Base-by-base conservation (phyloP, 2,113 vertebrate species). In the Vanacampus margaritifer region DNA sequence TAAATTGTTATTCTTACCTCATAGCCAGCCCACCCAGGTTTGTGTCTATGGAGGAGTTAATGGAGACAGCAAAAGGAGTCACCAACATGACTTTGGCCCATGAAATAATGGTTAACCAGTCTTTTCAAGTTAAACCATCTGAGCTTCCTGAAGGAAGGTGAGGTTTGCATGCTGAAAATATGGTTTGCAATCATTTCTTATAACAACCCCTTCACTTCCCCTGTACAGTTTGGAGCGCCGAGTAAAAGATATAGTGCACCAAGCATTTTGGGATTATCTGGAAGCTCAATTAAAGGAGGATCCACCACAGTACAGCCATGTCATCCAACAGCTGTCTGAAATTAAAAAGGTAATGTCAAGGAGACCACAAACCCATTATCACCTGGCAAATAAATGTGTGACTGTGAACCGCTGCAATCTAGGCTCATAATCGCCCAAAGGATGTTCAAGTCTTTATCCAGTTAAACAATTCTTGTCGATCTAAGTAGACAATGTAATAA, bases 31-130 rank as follows among this genome's bases (percentile, higher is more conserved):
- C 95, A 60, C 85, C 94, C 78, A 88, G 71, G 60, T 91, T 94
- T 59, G 94, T 97, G 78, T 95, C 94, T 0, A 76, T 94, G 66
- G 94, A 98, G 62, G 95, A 98, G 79, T 87, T 98, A 56, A 92
- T 97, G 91, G 94, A 96, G 80, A 93, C 95, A 0, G 94, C 94
- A 0, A 96, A 96, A 85, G 94, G 94, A 58, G 92, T 99, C 70
- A 95, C 93, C 63, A 98, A 99, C 82, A 95, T 99, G 97, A 93
- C 93, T 1, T 70, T 99, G 65, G 97, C 96, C n/a, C 96, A 99
- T 0, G 96, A 99, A 80, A 98, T 98, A 61, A 89, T 97, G 54
- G 87, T 98, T 28, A 94, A 96, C 79, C 91, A 93, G 72, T 92
- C 84, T 61, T 98, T 98, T 74, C 90, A 91, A 84, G 91, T 99